Percentiles rank a stretch among this genome's conserved stretches.
Conservation (phyloP, 64 coral and sea anemone species). For the Dendronephthya gigantea region DNA sequence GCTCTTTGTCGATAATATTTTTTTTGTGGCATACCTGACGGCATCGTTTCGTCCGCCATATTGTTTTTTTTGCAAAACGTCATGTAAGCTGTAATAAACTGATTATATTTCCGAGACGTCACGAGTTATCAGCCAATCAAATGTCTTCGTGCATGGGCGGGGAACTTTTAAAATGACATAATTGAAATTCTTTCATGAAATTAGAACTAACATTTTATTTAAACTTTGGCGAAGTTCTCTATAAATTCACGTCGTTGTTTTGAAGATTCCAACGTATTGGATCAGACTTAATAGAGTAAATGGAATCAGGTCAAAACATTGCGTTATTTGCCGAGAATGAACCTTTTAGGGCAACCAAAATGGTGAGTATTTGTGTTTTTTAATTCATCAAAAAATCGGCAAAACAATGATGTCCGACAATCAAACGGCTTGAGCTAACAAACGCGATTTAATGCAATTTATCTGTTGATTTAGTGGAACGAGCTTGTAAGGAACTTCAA, state of each 20-base stretch:
- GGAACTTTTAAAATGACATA: slow-evolving; percentile 6
- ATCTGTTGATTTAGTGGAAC: not conserved
- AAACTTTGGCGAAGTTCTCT: too few species aligned
- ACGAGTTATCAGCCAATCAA: not conserved
- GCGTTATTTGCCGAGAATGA: not conserved
- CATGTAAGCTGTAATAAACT: not conserved
- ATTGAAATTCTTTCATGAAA: not conserved
- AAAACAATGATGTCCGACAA: not conserved
- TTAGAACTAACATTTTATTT: not conserved
- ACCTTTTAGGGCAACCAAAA: not conserved
- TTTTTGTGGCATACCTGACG: slow-evolving; percentile 68
- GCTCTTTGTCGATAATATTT: slow-evolving; percentile 93
- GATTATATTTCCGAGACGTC: not conserved
- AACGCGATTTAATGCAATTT: not conserved
- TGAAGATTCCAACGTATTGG: not conserved
- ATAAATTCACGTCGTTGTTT: too few species aligned
- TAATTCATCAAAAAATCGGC: not conserved
- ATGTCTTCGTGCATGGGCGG: not conserved
- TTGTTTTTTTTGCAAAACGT: not conserved
- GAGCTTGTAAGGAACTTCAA: not conserved
- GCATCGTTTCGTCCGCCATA: slow-evolving; percentile 42
- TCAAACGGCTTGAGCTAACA: not conserved
- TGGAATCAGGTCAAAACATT: not conserved
- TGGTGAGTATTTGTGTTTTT: not conserved
- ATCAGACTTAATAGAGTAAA: not conserved